Evolutionary conservation across 2,797 vertebrate genomes (phyloP), one percentile per base, ranked within the genome.

Genomic region (Falco novaeseelandiae): DNA sequence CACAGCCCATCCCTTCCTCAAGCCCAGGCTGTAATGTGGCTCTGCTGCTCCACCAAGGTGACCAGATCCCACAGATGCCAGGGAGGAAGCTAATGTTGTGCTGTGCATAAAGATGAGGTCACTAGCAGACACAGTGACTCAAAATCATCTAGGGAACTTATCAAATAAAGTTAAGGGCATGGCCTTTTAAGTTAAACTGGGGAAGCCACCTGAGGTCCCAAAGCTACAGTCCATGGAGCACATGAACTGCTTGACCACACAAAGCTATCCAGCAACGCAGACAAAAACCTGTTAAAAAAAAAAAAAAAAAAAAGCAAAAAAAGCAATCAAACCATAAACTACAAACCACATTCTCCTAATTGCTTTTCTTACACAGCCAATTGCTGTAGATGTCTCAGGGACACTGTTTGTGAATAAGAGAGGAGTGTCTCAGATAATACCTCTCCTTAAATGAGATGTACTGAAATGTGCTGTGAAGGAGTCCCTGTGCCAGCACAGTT

Each of bases 341-440:
- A 36, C 88, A 96, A 84, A 62, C 52, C 59, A 67, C 62, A 63
- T 90, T 90, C 95, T 91, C 76, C 89, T 95, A 90, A 95, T 96
- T 90, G 87, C 83, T 92, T 94, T 91, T 95, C 86, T 89, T 92
- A 63, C 65, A 51, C 21, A 63, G 86, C 34, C 93, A 89, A 57
- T 77, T 92, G 86, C 81, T 93, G 57, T 83, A 94, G 74, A 71
- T 61, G 36, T 90, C 78, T 90, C 73, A 83, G 91, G 83, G n/a
- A 87, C 42, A 21, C 92, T 42, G 4, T 82, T 93, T 90, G 52
- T 62, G 91, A 90, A 78, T 32, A 87, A 71, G 70, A 87, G 40
- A 83, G 82, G 62, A 90, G 44, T 8, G 27, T 79, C 49, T 85
- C 3, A 5, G 78, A 85, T 84, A 93, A 77, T 84, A 59, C 51